Conservation (phyloP, 2,113 vertebrate species). For the Platycercus adscitus region DNA sequence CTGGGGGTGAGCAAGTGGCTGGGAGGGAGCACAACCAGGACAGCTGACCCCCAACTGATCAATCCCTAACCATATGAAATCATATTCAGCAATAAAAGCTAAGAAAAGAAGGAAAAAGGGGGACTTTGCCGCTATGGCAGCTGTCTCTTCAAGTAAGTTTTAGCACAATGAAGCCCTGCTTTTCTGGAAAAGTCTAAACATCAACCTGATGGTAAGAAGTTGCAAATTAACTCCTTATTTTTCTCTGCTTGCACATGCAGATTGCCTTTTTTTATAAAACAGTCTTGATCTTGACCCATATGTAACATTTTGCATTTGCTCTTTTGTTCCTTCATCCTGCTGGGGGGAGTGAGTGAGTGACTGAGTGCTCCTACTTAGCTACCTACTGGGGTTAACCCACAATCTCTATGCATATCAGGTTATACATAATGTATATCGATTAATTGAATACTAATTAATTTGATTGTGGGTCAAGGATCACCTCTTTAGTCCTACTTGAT, state of each 20-base stretch:
- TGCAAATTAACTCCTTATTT: background rate
- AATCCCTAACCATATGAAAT: rapidly evolving
- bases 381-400: background rate
- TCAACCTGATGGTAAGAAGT: background rate
- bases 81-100: background rate
- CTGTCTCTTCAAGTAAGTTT: background rate
- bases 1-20: background rate
- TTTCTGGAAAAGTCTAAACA: background rate
- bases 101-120: background rate
- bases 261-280: background rate
- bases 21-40: background rate
- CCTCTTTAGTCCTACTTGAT: background rate
- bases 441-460: background rate
- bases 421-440: background rate
- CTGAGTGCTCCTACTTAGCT: background rate
- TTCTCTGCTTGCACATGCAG: rapidly evolving
- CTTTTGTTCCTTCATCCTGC: background rate
- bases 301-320: background rate
- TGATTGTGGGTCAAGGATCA: background rate
- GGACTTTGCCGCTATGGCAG: rapidly evolving
- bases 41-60: background rate
- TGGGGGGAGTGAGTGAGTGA: rapidly evolving
- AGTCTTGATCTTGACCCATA: background rate
- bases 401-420: background rate
- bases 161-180: background rate